Base-by-base conservation (phyloP, 1,140 invertebrate species). In the Caenorhabditis inopinata region DNA sequence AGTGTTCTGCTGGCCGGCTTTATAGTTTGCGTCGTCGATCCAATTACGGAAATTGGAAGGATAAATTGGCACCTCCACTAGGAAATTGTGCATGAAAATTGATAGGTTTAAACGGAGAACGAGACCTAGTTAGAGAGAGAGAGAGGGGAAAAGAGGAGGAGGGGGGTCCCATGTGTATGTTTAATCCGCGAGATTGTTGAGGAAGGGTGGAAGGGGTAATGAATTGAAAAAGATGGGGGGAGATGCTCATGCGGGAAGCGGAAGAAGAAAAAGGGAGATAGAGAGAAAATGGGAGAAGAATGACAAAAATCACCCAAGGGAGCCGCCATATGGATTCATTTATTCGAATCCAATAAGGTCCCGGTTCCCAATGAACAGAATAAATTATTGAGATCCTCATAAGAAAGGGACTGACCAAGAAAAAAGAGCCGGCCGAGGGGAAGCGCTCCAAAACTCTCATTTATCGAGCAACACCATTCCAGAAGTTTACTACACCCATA, bases 301-400 rank as follows among this genome's bases (percentile, higher is more conserved):
- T 68, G 58, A 68, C 58, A 68, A 68, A 68, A 68, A 68, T 68
- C 58, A 68, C 58, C 58, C 58, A 68, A 16, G 58, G 58, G 58
- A 68, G 32, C 58, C 58, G 58, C 16, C 58, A 68, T 68, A 68
- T 68, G 58, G 58, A 38, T 68, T 68, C 58, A 68, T 68, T 68
- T 68, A 68, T 68, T 68, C 21, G 58, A 68, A 68, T 68, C 35
- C 58, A 68, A 68, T 68, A 32, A 68, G 58, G 58, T 68, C 58
- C 32, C n/a, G 6, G 14, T 58, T 32, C 18, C 25, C 23, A 32
- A 58, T 4, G 1, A 25, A 51, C 18, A 38, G 58, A 68, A 68
- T 68, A 42, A 68, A 68, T 68, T 68, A 42, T 42, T 7, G 58
- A 68, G 58, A 68, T 35, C n/a, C n/a, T n/a, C n/a, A n/a, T n/a